These are phyloP conservation scores for Gymnoscelis rufifasciata DNA, from an alignment of 2,888 invertebrate species.

Conservation along the genomic window DNA sequence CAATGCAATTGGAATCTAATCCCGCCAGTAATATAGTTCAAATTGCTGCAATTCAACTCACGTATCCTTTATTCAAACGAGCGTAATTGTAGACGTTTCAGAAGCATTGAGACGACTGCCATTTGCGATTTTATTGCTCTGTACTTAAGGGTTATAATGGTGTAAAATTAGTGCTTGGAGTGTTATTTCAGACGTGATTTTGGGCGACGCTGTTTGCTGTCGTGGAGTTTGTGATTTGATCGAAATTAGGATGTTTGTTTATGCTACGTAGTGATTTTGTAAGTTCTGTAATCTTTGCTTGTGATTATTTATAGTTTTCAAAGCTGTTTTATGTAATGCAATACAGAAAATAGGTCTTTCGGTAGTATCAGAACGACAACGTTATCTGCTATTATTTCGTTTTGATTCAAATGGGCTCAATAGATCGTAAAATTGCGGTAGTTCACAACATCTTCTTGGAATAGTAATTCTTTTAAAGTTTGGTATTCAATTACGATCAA, in stretches of 20 bases:
- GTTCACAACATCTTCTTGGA: too few relatives aligned
- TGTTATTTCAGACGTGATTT: slow-evolving; percentile 10
- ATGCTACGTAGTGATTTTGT: too few relatives aligned
- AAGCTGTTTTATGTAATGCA: too few relatives aligned
- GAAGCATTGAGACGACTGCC: slow-evolving; percentile 1
- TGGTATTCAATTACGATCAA: too few relatives aligned
- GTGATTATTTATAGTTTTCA: too few relatives aligned
- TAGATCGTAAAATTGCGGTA: too few relatives aligned
- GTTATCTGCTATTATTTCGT: too few relatives aligned
- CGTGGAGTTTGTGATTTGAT: not conserved
- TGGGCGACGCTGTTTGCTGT: not conserved
- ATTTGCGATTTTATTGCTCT: slow-evolving; percentile 9
- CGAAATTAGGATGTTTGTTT: not conserved
- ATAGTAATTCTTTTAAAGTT: too few relatives aligned
- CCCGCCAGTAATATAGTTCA: not conserved
- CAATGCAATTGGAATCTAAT: not conserved
- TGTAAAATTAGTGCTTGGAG: slow-evolving; percentile 3
- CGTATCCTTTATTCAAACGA: not conserved
- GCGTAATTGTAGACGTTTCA: slow-evolving; percentile 6
- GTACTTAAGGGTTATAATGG: slow-evolving; percentile 12
- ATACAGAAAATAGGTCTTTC: too few relatives aligned
- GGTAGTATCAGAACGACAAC: too few relatives aligned
- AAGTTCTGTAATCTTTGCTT: too few relatives aligned
- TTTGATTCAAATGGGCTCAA: too few relatives aligned
- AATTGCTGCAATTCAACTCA: not conserved